A percentile compares a stretch with the other conserved stretches of the same genome.
Evolutionary conservation across 2,113 vertebrate genomes (phyloP).

Genomic region (Onychorhynchus coronatus): DNA sequence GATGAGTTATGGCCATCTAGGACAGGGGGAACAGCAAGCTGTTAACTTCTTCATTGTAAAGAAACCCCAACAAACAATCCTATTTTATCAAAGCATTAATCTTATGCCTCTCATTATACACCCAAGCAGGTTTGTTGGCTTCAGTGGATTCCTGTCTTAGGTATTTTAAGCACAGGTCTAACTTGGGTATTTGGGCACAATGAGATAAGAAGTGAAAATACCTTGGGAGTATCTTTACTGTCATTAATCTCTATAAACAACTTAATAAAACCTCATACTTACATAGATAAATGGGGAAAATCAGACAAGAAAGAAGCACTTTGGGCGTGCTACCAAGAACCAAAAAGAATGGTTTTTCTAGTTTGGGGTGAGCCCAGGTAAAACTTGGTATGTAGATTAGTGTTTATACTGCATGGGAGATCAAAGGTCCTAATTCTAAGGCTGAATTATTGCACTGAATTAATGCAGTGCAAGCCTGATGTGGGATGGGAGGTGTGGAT

Average conservation of each 20-base stretch:
- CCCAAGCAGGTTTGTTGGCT: not conserved
- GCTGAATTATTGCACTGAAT: not conserved
- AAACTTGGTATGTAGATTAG: not conserved
- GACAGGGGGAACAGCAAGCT: not conserved
- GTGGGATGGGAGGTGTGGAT: not conserved
- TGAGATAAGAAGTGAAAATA: not conserved
- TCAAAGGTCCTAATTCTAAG: not conserved
- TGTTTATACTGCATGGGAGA: not conserved
- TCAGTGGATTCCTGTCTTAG: not conserved
- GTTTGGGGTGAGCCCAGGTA: not conserved
- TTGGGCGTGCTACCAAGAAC: not conserved
- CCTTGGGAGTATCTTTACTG: not conserved
- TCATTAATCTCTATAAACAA: not conserved
- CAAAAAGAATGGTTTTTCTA: not conserved
- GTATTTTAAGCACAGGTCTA: not conserved
- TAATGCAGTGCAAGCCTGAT: not conserved
- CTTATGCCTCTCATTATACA: not conserved
- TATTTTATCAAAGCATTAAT: not conserved
- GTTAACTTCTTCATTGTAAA: not conserved
- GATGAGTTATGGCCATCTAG: not conserved
- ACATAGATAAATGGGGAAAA: not conserved
- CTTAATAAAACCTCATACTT: not conserved
- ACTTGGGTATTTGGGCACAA: not conserved
- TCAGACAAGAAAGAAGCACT: not conserved
- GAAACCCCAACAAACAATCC: not conserved